Conservation (phyloP, 2,113 vertebrate species). For the Brienomyrus longianalis region DNA sequence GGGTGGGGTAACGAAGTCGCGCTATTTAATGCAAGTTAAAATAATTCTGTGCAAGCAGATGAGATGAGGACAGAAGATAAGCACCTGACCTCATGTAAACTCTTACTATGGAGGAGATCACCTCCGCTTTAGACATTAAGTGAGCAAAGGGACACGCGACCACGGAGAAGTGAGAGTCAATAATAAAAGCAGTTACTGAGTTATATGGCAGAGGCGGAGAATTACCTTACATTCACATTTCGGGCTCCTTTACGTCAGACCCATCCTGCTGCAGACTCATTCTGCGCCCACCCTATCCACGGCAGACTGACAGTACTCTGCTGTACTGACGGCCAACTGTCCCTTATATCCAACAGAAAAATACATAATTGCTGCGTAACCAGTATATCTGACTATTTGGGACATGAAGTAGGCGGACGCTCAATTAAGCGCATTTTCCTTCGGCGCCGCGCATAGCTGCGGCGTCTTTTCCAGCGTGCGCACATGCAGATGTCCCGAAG, state of each 20-base stretch:
- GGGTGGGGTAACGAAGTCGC: not conserved
- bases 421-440: not conserved
- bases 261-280: not conserved
- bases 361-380: slow-evolving; percentile 4
- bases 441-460: not conserved
- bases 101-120: not conserved
- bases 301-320: not conserved
- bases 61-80: not conserved
- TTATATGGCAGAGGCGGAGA: not conserved
- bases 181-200: not conserved
- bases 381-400: not conserved
- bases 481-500: not conserved
- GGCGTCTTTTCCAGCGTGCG: not conserved
- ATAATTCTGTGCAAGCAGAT: not conserved
- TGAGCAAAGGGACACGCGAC: not conserved
- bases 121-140: not conserved
- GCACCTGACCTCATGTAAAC: not conserved
- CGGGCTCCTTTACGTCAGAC: not conserved
- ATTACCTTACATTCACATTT: not conserved
- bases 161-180: not conserved
- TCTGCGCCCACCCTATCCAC: not conserved
- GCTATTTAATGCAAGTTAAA: not conserved
- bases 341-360: not conserved
- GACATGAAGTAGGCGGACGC: not conserved
- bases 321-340: not conserved